phyloP scores from a whole-genome alignment of 1,140 invertebrate genomes.

The Phthorimaea operculella region DNA sequence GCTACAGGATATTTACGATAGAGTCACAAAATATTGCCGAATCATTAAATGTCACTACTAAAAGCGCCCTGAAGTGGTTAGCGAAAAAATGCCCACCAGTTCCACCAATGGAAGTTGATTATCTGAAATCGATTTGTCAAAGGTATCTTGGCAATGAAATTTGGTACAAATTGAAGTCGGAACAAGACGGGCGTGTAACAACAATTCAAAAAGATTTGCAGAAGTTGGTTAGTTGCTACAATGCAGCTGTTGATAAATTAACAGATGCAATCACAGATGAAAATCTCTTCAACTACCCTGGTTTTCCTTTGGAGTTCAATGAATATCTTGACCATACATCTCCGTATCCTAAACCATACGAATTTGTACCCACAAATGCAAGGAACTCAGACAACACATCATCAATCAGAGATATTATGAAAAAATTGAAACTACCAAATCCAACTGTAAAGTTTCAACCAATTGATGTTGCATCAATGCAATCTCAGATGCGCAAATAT shows the following conservation, averaged over 20 bases:
- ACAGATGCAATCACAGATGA: conserved; percentile 71
- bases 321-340: conserved; percentile 39
- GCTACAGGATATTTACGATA: conserved; percentile 47
- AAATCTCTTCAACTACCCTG: conserved; percentile 52
- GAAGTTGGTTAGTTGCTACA: conserved; percentile 72
- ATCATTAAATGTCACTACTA: conserved; percentile 44
- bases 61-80: conserved; percentile 70
- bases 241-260: conserved; percentile 72
- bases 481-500: conserved; percentile 50
- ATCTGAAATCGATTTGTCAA: conserved; percentile 67
- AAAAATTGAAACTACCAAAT: conserved; percentile 45
- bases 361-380: conserved; percentile 53
- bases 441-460: conserved; percentile 34
- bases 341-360: conserved; percentile 61
- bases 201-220: conserved; percentile 67
- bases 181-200: conserved; percentile 60
- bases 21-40: conserved; percentile 37
- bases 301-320: conserved; percentile 59
- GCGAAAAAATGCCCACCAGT: conserved; percentile 66
- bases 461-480: conserved; percentile 33
- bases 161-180: conserved; percentile 70
- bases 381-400: conserved; percentile 43
- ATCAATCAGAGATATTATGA: conserved; percentile 47
- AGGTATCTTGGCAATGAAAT: conserved; percentile 73
- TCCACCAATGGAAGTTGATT: conserved; percentile 71